phyloP scores from a whole-genome alignment of 2,797 vertebrate species.

The Naso thynnoides region DNA sequence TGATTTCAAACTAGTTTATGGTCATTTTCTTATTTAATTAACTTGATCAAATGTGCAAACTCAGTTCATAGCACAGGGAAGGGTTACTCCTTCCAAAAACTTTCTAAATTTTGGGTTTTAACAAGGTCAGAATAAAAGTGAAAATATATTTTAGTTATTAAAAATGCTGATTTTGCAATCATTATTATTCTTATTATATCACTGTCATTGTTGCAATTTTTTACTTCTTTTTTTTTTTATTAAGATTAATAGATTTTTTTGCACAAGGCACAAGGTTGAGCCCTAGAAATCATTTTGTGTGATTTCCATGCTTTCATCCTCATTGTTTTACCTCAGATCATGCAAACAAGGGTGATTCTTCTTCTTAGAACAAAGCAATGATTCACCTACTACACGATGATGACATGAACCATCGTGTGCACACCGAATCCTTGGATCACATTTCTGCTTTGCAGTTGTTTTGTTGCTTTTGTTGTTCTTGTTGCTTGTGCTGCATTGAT shows the following conservation, averaged over 20 bases:
- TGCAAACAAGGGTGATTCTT: no score
- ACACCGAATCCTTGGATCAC: constrained; percentile 1
- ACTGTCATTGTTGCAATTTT: background rate
- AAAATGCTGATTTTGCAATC: background rate
- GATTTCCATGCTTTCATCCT: background rate
- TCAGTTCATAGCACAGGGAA: background rate
- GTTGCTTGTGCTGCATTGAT: constrained; percentile 44
- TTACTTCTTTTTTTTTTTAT: background rate
- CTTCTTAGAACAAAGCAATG: no score
- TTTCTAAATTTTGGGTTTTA: background rate
- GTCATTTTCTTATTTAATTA: background rate
- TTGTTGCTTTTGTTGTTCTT: constrained; percentile 25
- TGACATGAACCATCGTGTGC: background rate
- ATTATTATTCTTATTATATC: background rate
- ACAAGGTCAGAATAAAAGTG: background rate
- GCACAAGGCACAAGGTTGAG: background rate
- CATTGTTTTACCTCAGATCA: background rate
- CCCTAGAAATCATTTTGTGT: background rate
- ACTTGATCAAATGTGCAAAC: background rate
- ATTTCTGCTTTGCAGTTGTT: constrained; percentile 5
- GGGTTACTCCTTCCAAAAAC: background rate
- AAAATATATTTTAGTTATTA: background rate
- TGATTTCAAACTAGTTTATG: no score
- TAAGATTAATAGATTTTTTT: background rate
- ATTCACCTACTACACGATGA: constrained; percentile 29